Evolutionary conservation across 1,140 invertebrate genomes (phyloP).

Genomic region (Eriocheir sinensis): DNA sequence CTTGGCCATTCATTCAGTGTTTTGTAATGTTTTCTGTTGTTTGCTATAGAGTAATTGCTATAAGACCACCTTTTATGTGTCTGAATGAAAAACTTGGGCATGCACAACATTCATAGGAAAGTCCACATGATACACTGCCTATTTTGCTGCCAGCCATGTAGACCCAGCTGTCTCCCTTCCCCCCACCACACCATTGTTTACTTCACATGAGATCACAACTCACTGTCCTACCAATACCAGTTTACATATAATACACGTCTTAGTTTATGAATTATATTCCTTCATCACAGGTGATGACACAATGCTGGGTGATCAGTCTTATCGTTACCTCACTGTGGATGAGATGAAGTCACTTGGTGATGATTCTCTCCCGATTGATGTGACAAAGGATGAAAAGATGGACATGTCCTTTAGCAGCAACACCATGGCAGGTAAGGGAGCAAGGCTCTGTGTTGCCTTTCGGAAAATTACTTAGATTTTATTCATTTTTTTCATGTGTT

Average conservation of each 20-base stretch:
- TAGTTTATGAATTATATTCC: not conserved
- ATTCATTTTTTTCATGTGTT: too few species aligned
- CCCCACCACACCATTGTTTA: too few species aligned
- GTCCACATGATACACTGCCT: not conserved
- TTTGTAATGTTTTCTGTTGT: too few species aligned
- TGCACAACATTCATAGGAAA: not conserved
- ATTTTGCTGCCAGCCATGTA: not conserved
- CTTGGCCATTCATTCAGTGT: too few species aligned
- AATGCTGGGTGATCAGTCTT: slow-evolving; percentile 94
- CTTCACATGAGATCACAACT: too few species aligned
- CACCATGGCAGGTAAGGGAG: slow-evolving; percentile 70
- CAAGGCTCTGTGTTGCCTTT: too few species aligned
- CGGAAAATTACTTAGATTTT: too few species aligned
- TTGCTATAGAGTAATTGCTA: not conserved
- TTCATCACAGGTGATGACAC: slow-evolving; percentile 90
- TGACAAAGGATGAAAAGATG: slow-evolving; percentile 90
- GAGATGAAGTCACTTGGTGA: slow-evolving; percentile 97
- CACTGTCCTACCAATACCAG: too few species aligned
- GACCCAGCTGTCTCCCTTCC: not conserved
- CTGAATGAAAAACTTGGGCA: not conserved
- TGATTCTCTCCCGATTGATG: slow-evolving; percentile 95
- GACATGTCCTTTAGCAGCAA: slow-evolving; percentile 81
- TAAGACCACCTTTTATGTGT: not conserved
- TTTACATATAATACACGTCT: too few species aligned
- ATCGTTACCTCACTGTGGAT: slow-evolving; percentile 94